phyloP scores from a whole-genome alignment of 2,888 invertebrate species.

The Drosophila paranaensis region DNA sequence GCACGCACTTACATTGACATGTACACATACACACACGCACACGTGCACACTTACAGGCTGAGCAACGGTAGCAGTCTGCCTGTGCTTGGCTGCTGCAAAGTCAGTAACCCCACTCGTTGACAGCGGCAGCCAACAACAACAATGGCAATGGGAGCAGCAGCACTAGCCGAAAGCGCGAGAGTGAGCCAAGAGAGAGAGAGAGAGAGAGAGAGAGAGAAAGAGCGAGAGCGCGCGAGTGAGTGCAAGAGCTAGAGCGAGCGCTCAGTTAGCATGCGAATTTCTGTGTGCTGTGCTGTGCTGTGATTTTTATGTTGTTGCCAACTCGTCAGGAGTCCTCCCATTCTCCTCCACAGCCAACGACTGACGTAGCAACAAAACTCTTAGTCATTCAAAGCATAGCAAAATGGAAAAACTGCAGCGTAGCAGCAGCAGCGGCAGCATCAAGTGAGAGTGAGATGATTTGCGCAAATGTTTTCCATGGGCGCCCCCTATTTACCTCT shows the following conservation, averaged over 20 bases:
- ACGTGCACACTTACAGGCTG: slow-evolving; percentile 6
- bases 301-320: slow-evolving; percentile 76
- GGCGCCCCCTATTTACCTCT: not conserved
- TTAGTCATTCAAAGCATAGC: slow-evolving; percentile 69
- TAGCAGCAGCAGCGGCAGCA: slow-evolving; percentile 39
- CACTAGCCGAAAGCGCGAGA: slow-evolving; percentile 42
- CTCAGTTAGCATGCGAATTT: slow-evolving; percentile 69
- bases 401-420: slow-evolving; percentile 52
- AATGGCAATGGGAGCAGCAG: slow-evolving; percentile 21
- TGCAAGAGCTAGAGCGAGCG: slow-evolving; percentile 24
- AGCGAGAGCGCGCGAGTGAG: slow-evolving; percentile 1
- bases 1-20: slow-evolving; percentile 54
- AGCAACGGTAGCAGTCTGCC: slow-evolving; percentile 57
- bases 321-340: slow-evolving; percentile 59
- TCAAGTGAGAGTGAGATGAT: slow-evolving; percentile 74
- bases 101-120: slow-evolving; percentile 79
- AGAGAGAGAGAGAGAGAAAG: slow-evolving; percentile 6
- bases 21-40: slow-evolving; percentile 2
- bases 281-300: slow-evolving; percentile 41
- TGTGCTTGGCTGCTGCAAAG: slow-evolving; percentile 74
- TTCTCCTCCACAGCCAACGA: slow-evolving; percentile 34
- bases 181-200: slow-evolving; percentile 34
- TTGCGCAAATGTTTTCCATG: slow-evolving; percentile 44
- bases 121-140: slow-evolving; percentile 40
- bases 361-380: slow-evolving; percentile 45